These are phyloP conservation scores for Halcyon badia DNA, from an alignment of 2,797 vertebrate species.

Conservation along the genomic window DNA sequence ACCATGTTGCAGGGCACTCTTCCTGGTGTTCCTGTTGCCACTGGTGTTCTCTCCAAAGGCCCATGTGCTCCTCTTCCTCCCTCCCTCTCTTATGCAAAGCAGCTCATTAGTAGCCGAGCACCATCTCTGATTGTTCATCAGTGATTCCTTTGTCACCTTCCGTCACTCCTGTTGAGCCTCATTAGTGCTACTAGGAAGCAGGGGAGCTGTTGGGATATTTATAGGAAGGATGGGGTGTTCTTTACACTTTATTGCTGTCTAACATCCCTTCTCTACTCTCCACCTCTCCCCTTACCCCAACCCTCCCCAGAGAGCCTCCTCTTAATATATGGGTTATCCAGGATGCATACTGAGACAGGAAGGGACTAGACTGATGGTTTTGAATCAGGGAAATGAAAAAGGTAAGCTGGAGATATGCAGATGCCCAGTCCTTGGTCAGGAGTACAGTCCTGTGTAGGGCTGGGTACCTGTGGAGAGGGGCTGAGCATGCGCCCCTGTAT, in stretches of 20 bases:
- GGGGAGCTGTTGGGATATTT: slow-evolving; percentile 35
- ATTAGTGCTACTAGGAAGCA: slow-evolving; percentile 54
- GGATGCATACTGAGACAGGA: neutral
- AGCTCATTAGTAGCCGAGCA: slow-evolving; percentile 47
- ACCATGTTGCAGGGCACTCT: neutral
- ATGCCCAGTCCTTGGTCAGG: neutral
- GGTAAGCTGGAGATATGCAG: neutral
- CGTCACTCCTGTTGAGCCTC: slow-evolving; percentile 47
- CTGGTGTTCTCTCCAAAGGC: slow-evolving; percentile 9
- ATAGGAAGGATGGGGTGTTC: slow-evolving; percentile 36
- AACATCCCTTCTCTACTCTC: neutral
- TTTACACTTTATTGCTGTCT: neutral
- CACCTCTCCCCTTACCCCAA: neutral
- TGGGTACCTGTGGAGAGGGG: neutral
- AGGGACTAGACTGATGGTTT: neutral
- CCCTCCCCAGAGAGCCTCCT: neutral
- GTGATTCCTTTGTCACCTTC: slow-evolving; percentile 44
- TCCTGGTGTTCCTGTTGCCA: neutral
- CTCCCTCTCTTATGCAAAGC: slow-evolving; percentile 34
- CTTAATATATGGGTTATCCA: neutral
- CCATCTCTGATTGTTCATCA: slow-evolving; percentile 69
- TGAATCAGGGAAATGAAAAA: neutral
- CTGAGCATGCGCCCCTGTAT: neutral
- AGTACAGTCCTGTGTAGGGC: accelerated
- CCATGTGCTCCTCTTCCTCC: slow-evolving; percentile 3